These are phyloP conservation scores for Discoglossus pictus DNA, from an alignment of 2,797 vertebrate genomes.

Conservation along the genomic window DNA sequence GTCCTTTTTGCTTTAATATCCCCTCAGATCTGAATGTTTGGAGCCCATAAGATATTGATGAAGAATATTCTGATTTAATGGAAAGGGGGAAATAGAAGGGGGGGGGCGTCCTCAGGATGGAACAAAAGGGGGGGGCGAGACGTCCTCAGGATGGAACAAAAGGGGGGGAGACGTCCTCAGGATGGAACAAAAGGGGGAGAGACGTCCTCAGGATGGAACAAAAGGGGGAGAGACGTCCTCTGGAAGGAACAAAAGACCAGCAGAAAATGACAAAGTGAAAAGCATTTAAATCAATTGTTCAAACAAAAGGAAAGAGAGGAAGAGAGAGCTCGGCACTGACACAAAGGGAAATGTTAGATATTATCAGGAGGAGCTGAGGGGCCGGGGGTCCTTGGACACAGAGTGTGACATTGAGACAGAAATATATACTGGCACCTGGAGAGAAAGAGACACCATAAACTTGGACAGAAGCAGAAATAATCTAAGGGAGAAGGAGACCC, in stretches of 20 bases:
- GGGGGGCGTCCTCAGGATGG: conserved; percentile 5
- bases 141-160: too few relatives aligned
- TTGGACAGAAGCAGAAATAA: too few relatives aligned
- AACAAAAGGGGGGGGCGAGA: conserved; percentile 28
- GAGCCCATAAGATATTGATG: conserved; percentile 61
- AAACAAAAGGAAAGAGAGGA: conserved; percentile 21
- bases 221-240: conserved; percentile 7
- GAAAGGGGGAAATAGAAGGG: conserved; percentile 11
- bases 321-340: neutral
- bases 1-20: conserved; percentile 56
- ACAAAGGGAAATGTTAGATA: neutral
- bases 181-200: conserved; percentile 22
- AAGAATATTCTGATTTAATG: conserved; percentile 65
- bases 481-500: too few relatives aligned
- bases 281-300: conserved; percentile 31
- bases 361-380: neutral
- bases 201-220: too few relatives aligned
- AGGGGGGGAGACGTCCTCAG: conserved; percentile 7
- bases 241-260: conserved; percentile 3
- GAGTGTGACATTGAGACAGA: conserved; percentile 1
- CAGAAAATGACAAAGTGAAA: conserved; percentile 29
- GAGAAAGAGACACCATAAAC: too few relatives aligned
- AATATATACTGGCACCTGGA: conserved; percentile 4
- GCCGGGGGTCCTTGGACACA: conserved; percentile 2
- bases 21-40: conserved; percentile 61